Conservation (phyloP, 2,113 vertebrate species). For the Cinclus mexicanus region DNA sequence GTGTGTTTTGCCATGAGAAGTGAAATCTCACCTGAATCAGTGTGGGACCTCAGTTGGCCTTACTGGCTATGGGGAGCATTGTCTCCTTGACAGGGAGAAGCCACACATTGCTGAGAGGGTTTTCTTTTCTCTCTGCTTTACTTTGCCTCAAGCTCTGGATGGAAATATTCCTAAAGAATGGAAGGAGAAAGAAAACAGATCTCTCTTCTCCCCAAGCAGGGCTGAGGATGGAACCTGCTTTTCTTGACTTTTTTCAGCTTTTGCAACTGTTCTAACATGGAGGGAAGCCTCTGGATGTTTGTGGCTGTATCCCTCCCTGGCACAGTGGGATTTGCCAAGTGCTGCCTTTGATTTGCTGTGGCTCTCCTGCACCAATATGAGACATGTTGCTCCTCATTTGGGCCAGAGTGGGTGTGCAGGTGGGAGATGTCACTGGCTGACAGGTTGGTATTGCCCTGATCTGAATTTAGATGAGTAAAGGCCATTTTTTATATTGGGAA, state of each 20-base stretch:
- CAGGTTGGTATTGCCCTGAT: background rate
- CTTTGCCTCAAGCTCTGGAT: background rate
- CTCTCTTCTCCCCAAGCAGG: background rate
- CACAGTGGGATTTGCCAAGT: rapidly evolving
- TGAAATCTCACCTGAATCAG: background rate
- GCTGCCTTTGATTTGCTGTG: rapidly evolving
- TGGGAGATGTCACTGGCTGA: background rate
- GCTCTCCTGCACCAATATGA: background rate
- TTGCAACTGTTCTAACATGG: background rate
- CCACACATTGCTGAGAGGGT: background rate
- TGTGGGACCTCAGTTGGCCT: background rate
- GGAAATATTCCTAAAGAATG: background rate
- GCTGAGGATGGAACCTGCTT: background rate
- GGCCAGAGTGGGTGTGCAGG: background rate
- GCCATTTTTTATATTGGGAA: background rate
- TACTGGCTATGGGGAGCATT: background rate
- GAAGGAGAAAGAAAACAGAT: background rate
- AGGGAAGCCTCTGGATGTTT: rapidly evolving
- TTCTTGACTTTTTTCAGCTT: background rate
- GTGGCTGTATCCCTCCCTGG: background rate
- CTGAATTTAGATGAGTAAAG: background rate
- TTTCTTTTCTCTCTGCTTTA: background rate
- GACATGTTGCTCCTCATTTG: background rate
- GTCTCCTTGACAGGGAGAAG: background rate
- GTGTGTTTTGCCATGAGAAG: background rate